Base-by-base conservation (phyloP, 2,888 invertebrate genomes). In the Baronia brevicornis region DNA sequence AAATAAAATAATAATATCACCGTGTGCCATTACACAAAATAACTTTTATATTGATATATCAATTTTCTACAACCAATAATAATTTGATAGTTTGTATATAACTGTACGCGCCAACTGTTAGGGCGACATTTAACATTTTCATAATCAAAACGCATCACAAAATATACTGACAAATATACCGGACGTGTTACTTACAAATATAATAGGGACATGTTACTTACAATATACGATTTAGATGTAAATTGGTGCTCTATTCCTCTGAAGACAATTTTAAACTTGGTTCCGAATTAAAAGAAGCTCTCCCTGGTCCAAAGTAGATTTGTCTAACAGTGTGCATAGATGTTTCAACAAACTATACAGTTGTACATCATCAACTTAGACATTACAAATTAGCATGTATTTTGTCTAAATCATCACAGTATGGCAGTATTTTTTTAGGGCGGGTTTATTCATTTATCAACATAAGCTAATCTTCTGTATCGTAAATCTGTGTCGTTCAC, bases 81-180 rank as follows among this genome's bases (percentile, higher is more conserved):
- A 45, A 46, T 43, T 36, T 33, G 33, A 38, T 46, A 46, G 42
- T 44, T 44, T 47, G 45, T 47, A 39, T 36, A 60, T 59, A 49
- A 61, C 67, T 72, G 69, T 74, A 71, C n/a, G n/a, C n/a, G n/a
- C 77, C 77, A 77, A 72, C 73, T 75, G 75, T 77, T 78, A 73
- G 73, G 74, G 75, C 73, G 65, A 69, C 48, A 57, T 48, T 54
- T 58, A 55, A 65, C 66, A 60, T 60, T 68, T 54, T n/a, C n/a
- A 57, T 48, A 55, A 60, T 65, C 50, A 59, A 65, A 68, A 65
- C 64, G 51, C 49, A 42, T 55, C 57, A 62, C 44, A 56, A 60
- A 64, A 68, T n/a, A n/a, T n/a, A n/a, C n/a, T n/a, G n/a, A n/a
- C n/a, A n/a, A n/a, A n/a, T n/a, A n/a, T n/a, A n/a, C n/a, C n/a